A percentile compares a stretch with the other conserved stretches of the same genome.
Conservation (phyloP, 2,113 vertebrate species). For the Ageneiosus marmoratus region DNA sequence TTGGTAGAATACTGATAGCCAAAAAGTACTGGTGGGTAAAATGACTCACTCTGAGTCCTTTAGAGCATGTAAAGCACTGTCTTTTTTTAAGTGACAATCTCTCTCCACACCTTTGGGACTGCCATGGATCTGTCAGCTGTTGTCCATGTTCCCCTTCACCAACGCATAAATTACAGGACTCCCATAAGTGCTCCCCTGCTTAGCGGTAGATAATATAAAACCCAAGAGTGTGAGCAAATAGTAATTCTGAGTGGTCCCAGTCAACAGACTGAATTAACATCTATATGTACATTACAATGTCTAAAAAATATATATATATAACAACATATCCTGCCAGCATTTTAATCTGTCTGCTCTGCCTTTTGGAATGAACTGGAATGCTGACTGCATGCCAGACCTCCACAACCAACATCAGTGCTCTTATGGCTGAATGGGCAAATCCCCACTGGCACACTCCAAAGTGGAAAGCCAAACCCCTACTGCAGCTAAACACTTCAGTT, state of each 20-base stretch:
- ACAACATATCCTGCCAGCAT: not conserved
- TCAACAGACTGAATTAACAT: slow-evolving; percentile 24
- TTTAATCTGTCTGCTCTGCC: too few species aligned
- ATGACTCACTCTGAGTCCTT: slow-evolving; percentile 18
- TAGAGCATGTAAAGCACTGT: slow-evolving; percentile 27
- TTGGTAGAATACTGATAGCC: slow-evolving; percentile 30
- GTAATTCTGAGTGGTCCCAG: slow-evolving; percentile 7
- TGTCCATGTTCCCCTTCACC: slow-evolving; percentile 30
- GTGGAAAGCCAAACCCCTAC: not conserved
- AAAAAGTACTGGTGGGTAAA: not conserved
- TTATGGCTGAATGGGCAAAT: not conserved
- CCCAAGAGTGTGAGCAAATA: slow-evolving; percentile 36
- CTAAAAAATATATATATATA: too few species aligned
- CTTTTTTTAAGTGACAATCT: slow-evolving; percentile 45
- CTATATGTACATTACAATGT: too few species aligned
- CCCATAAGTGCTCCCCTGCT: slow-evolving; percentile 39
- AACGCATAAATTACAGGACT: slow-evolving; percentile 42
- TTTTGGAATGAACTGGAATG: not conserved
- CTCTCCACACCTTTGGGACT: slow-evolving; percentile 38
- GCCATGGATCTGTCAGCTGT: slow-evolving; percentile 48
- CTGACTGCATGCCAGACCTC: not conserved
- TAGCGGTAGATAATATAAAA: slow-evolving; percentile 49
- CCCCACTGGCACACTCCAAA: not conserved
- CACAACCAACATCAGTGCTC: not conserved
- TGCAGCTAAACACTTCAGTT: too few species aligned